phyloP scores from a whole-genome alignment of 2,888 invertebrate species.

The Apotomis betuletana region DNA sequence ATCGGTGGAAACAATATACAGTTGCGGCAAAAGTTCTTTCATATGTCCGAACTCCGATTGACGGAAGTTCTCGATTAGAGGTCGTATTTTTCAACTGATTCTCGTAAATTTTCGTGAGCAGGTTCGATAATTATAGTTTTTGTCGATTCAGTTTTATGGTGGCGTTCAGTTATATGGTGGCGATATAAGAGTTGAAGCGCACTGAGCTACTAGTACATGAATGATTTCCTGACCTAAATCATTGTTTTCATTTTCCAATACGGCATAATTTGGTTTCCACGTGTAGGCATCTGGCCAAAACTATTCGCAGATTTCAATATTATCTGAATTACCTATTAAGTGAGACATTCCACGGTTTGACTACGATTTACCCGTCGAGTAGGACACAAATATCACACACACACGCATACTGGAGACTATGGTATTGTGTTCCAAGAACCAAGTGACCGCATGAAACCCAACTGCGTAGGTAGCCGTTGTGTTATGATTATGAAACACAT shows the following conservation, averaged over 20 bases:
- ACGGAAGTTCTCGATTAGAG: too few relatives aligned
- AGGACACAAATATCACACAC: conserved; percentile 14
- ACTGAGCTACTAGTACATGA: too few relatives aligned
- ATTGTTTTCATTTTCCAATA: neutral
- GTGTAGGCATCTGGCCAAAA: conserved; percentile 20
- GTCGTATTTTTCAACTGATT: too few relatives aligned
- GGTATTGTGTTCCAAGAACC: conserved; percentile 41
- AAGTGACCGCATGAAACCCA: conserved; percentile 58
- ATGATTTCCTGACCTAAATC: neutral
- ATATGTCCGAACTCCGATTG: too few relatives aligned
- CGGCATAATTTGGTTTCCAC: neutral
- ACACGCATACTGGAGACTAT: conserved; percentile 41
- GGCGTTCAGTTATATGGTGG: too few relatives aligned
- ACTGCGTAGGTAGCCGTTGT: conserved; percentile 68
- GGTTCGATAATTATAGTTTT: too few relatives aligned
- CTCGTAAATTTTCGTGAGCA: too few relatives aligned
- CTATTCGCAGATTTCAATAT: neutral
- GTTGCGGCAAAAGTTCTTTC: too few relatives aligned
- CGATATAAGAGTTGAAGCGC: too few relatives aligned
- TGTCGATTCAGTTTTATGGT: too few relatives aligned
- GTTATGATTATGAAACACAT: conserved; percentile 61
- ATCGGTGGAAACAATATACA: too few relatives aligned
- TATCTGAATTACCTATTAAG: conserved; percentile 8
- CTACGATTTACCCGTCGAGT: conserved; percentile 15
- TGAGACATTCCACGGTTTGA: conserved; percentile 14